Evolutionary conservation across 1,140 invertebrate genomes (phyloP).

Genomic region (Platyura marginata): DNA sequence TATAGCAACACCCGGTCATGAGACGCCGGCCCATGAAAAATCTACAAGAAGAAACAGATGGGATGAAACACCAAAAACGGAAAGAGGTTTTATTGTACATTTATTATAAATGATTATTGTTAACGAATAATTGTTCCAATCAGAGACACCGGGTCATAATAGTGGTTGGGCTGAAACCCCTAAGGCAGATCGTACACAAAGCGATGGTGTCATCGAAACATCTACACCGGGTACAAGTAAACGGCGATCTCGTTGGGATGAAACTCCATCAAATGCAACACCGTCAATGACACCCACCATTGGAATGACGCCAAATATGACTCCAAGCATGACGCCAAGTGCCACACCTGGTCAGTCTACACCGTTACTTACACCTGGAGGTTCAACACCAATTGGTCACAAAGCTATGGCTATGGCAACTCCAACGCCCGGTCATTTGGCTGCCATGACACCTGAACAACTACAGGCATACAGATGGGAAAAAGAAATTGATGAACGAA

Average conservation of each 20-base stretch:
- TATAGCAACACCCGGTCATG: conserved; percentile 77
- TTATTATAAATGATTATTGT: conserved; percentile 5
- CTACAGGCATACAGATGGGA: conserved; percentile 98
- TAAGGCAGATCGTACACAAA: conserved; percentile 65
- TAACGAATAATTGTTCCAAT: too few species aligned
- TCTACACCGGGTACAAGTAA: conserved; percentile 88
- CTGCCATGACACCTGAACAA: conserved; percentile 98
- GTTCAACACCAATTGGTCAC: conserved; percentile 77
- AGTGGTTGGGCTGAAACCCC: conserved; percentile 98
- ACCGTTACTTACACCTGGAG: conserved; percentile 39
- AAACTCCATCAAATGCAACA: conserved; percentile 68
- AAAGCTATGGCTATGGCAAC: conserved; percentile 98
- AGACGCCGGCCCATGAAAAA: conserved; percentile 74
- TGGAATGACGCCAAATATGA: conserved; percentile 52
- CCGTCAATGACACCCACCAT: conserved; percentile 42
- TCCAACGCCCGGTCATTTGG: conserved; percentile 81
- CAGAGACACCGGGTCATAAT: conserved; percentile 87
- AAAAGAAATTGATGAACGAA: conserved; percentile 94
- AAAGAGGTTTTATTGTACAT: too few species aligned
- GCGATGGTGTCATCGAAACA: conserved; percentile 73
- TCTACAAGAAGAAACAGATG: conserved; percentile 84
- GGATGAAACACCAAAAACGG: conserved; percentile 98
- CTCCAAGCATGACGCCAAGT: conserved; percentile 45
- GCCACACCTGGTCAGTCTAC: conserved; percentile 38
- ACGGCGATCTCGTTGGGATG: conserved; percentile 88